Evolutionary conservation across 2,888 invertebrate species (phyloP).

Genomic region (Epinotia bilunana): DNA sequence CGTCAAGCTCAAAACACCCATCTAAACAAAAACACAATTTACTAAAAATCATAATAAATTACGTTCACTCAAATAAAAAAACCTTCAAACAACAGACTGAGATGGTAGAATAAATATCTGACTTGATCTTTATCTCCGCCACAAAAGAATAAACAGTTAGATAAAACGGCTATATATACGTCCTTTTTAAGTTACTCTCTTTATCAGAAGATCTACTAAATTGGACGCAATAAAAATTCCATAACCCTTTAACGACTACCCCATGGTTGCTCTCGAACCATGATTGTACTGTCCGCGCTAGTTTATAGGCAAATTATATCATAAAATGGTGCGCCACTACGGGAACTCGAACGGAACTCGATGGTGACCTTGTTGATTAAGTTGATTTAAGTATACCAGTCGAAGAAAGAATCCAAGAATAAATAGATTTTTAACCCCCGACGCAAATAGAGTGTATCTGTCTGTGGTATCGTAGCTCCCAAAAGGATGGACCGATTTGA

Average conservation of each 20-base stretch:
- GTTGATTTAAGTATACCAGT: no score
- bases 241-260: conserved; percentile 44
- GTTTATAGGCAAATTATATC: conserved; percentile 48
- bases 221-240: conserved; percentile 46
- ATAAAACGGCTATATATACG: neutral
- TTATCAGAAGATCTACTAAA: conserved; percentile 44
- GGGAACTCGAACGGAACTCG: conserved; percentile 49
- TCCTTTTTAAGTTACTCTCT: conserved; percentile 10
- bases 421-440: neutral
- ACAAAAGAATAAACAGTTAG: neutral
- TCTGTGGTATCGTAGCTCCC: no score
- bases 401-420: neutral
- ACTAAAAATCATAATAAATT: conserved; percentile 38
- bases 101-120: conserved; percentile 42
- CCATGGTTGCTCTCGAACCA: conserved; percentile 36
- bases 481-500: no score
- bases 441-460: no score
- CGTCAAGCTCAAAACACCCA: conserved; percentile 21
- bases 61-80: conserved; percentile 32
- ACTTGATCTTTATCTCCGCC: neutral
- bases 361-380: conserved; percentile 15
- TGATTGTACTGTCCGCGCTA: conserved; percentile 45
- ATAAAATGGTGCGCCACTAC: conserved; percentile 49
- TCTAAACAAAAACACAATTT: conserved; percentile 13
- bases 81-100: conserved; percentile 33